phyloP scores from a whole-genome alignment of 2,888 invertebrate genomes.

The Chrysodeixis includens region DNA sequence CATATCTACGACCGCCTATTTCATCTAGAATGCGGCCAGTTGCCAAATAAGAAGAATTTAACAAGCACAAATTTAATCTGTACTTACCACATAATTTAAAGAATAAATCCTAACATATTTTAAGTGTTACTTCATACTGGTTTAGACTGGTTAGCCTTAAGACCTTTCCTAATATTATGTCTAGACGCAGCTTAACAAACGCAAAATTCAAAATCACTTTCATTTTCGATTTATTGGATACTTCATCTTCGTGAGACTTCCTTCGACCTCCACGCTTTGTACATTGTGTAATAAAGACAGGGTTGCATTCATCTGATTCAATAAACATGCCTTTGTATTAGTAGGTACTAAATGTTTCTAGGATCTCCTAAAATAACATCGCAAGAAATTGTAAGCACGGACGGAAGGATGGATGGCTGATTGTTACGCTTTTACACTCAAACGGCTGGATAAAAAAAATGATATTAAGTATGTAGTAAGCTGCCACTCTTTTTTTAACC shows the following conservation, averaged over 20 bases:
- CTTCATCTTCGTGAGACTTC: slow-evolving; percentile 8
- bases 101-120: slow-evolving; percentile 16
- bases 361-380: no score
- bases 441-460: no score
- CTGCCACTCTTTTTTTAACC: no score
- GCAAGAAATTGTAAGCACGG: no score
- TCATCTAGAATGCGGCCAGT: slow-evolving; percentile 7
- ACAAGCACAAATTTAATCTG: background rate
- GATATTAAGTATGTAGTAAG: no score
- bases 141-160: slow-evolving; percentile 23
- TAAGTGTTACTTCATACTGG: slow-evolving; percentile 31
- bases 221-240: slow-evolving; percentile 20
- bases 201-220: slow-evolving; percentile 31
- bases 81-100: slow-evolving; percentile 2
- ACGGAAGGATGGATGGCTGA: no score
- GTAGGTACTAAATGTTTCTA: no score
- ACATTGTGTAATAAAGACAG: slow-evolving; percentile 25
- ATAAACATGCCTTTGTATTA: background rate
- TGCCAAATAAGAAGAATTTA: slow-evolving; percentile 11
- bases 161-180: slow-evolving; percentile 42
- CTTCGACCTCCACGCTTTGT: slow-evolving; percentile 7
- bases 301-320: slow-evolving; percentile 26
- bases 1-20: background rate
- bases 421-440: no score
- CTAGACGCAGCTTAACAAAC: slow-evolving; percentile 11